Percentiles rank a stretch among this genome's conserved stretches.
phyloP scores from a whole-genome alignment of 2,888 invertebrate genomes.

The Synanthedon myopaeformis region DNA sequence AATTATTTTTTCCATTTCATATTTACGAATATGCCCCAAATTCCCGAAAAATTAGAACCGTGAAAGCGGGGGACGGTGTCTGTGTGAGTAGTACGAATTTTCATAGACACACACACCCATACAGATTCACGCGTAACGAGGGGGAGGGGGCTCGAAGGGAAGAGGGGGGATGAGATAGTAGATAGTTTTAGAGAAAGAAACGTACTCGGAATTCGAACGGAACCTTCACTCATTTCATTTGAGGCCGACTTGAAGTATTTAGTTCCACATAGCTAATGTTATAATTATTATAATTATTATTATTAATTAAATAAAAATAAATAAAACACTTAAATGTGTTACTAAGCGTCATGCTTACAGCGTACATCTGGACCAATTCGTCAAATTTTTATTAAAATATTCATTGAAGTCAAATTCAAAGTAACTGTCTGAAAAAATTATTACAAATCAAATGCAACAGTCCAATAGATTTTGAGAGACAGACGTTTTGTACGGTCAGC shows the following conservation, averaged over 20 bases:
- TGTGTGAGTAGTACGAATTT: slow-evolving; percentile 42
- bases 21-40: slow-evolving; percentile 73
- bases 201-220: slow-evolving; percentile 31
- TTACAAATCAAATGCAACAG: too few relatives aligned
- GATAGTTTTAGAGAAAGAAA: slow-evolving; percentile 67
- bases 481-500: too few relatives aligned
- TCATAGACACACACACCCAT: slow-evolving; percentile 31
- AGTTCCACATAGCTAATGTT: too few relatives aligned
- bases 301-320: too few relatives aligned
- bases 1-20: slow-evolving; percentile 72
- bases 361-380: too few relatives aligned
- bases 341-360: too few relatives aligned
- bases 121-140: slow-evolving; percentile 19
- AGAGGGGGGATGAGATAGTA: slow-evolving; percentile 36
- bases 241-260: not conserved
- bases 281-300: too few relatives aligned
- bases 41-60: slow-evolving; percentile 73
- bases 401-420: too few relatives aligned
- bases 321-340: too few relatives aligned
- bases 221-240: slow-evolving; percentile 24
- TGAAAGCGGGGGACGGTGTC: slow-evolving; percentile 55
- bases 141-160: slow-evolving; percentile 23
- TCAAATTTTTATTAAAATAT: too few relatives aligned
- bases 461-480: too few relatives aligned
- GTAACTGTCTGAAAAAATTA: too few relatives aligned